Conservation (phyloP, 35 echinoderm and acorn worm species). For the Holothuria glaberrima region DNA sequence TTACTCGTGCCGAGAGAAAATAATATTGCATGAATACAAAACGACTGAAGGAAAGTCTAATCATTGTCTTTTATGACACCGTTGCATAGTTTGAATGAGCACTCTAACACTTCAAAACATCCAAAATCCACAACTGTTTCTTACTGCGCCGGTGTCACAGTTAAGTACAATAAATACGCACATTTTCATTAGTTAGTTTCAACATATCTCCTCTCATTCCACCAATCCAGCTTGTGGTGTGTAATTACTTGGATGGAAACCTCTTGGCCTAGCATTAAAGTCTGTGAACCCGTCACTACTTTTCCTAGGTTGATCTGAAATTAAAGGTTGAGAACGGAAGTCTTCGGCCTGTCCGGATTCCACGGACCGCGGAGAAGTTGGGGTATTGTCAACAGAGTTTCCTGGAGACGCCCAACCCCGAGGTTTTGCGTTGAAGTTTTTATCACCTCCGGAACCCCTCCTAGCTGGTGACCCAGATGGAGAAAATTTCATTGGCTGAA, state of each 20-base stretch:
- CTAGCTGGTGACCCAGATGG: constrained; percentile 39
- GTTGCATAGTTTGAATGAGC: constrained; percentile 13
- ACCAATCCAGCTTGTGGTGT: constrained; percentile 42
- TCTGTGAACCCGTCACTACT: constrained; percentile 24
- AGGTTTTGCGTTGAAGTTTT: constrained; percentile 36
- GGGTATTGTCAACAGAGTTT: constrained; percentile 36
- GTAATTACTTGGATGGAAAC: constrained; percentile 46
- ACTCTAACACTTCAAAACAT: constrained; percentile 48
- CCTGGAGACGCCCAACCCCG: constrained; percentile 12
- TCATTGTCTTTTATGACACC: background rate
- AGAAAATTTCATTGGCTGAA: constrained; percentile 34
- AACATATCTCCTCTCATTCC: constrained; percentile 11
- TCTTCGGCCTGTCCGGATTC: constrained; percentile 36
- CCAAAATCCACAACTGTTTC: background rate
- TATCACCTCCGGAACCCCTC: background rate
- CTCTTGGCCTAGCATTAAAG: constrained; percentile 54
- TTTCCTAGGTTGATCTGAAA: constrained; percentile 35
- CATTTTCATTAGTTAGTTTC: constrained; percentile 15
- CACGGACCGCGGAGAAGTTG: constrained; percentile 41
- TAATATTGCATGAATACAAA: background rate
- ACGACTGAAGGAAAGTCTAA: constrained; percentile 35
- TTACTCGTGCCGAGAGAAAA: background rate
- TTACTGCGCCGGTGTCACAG: background rate
- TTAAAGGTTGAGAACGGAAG: constrained; percentile 29
- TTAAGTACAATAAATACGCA: constrained; percentile 42